phyloP scores from a whole-genome alignment of 2,888 invertebrate species.

The Therioaphis trifolii region DNA sequence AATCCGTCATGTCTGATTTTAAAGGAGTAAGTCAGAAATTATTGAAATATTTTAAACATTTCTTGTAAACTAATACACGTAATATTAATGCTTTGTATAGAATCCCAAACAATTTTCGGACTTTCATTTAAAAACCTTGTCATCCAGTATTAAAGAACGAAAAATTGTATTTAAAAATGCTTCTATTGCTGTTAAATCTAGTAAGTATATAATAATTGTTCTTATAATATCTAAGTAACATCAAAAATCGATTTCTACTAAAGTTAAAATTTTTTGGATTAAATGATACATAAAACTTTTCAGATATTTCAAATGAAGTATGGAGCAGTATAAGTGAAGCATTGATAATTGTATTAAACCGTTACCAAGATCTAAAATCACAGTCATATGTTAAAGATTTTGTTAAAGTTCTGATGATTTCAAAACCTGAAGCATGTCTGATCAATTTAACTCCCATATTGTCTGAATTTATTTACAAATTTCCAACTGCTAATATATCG shows the following conservation, averaged over 20 bases:
- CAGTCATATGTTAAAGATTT: slow-evolving; percentile 80
- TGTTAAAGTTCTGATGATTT: slow-evolving; percentile 69
- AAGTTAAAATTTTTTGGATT: too few species aligned
- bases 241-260: too few species aligned
- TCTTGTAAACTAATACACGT: too few species aligned
- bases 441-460: slow-evolving; percentile 54
- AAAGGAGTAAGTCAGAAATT: slow-evolving; percentile 39
- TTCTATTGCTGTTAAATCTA: slow-evolving; percentile 43
- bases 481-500: slow-evolving; percentile 54
- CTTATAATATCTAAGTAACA: neutral
- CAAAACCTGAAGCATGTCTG: slow-evolving; percentile 49
- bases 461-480: slow-evolving; percentile 37
- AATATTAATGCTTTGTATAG: slow-evolving; percentile 17
- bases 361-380: slow-evolving; percentile 84
- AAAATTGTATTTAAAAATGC: slow-evolving; percentile 55
- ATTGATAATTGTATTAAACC: slow-evolving; percentile 79
- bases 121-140: slow-evolving; percentile 46
- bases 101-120: slow-evolving; percentile 52
- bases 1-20: slow-evolving; percentile 14
- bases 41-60: neutral
- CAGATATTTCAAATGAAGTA: slow-evolving; percentile 50
- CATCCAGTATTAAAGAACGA: slow-evolving; percentile 53
- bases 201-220: slow-evolving; percentile 13
- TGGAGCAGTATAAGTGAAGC: slow-evolving; percentile 69
- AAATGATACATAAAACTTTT: neutral